Evolutionary conservation across 1,140 invertebrate genomes (phyloP).

Genomic region (Neodiprion lecontei): DNA sequence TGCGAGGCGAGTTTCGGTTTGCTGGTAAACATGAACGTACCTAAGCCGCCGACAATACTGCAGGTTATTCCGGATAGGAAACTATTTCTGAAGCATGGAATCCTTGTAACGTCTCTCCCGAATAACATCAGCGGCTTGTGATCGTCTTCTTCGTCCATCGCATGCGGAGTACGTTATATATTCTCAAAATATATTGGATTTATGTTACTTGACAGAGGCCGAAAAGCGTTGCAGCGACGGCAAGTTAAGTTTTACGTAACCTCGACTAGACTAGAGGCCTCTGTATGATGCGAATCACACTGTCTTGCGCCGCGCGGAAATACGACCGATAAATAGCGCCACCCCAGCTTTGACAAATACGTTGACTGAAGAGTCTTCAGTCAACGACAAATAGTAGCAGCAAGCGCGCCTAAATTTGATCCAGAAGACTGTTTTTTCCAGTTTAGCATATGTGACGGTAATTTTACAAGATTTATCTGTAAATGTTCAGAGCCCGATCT

Average conservation of each 20-base stretch:
- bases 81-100: constrained; percentile 71
- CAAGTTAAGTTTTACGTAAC: not conserved
- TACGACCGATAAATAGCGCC: no score
- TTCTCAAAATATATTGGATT: not conserved
- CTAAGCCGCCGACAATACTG: constrained; percentile 63
- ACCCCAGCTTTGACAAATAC: no score
- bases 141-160: not conserved
- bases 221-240: not conserved
- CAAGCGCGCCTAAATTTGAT: no score
- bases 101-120: constrained; percentile 67
- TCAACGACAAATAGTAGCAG: no score
- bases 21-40: constrained; percentile 68
- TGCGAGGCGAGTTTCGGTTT: constrained; percentile 57
- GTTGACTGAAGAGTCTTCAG: no score
- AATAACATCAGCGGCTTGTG: constrained; percentile 58
- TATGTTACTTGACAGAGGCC: not conserved
- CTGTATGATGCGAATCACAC: not conserved
- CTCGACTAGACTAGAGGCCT: not conserved
- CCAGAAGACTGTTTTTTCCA: no score
- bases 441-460: no score
- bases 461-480: no score
- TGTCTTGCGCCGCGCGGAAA: no score
- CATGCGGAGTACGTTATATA: not conserved
- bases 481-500: no score
- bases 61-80: constrained; percentile 67